phyloP scores from a whole-genome alignment of 2,113 vertebrate species.

The Chaetorhynchus papuensis region DNA sequence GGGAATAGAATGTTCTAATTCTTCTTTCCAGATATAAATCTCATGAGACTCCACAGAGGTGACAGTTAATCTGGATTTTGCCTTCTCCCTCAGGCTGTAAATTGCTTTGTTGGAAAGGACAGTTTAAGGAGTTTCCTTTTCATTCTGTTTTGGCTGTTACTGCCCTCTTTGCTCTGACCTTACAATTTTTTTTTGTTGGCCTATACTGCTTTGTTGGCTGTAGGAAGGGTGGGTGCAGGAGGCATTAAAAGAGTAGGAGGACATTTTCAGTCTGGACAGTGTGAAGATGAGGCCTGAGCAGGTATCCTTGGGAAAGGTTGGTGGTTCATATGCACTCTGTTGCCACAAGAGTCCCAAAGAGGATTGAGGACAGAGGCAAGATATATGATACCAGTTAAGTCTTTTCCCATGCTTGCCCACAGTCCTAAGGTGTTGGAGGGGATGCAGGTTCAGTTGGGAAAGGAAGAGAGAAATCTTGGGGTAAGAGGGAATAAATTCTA shows the following conservation, averaged over 20 bases:
- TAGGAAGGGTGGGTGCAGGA: not conserved
- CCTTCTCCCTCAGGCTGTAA: not conserved
- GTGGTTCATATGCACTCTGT: not conserved
- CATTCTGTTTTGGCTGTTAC: not conserved
- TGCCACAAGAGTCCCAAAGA: not conserved
- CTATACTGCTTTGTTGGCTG: not conserved
- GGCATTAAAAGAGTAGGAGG: not conserved
- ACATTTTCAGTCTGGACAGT: not conserved
- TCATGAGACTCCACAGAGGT: not conserved
- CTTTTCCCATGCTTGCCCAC: not conserved
- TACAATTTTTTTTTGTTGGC: not conserved
- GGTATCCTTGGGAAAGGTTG: not conserved
- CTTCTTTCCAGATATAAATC: not conserved
- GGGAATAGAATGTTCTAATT: not conserved
- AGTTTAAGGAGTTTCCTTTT: not conserved
- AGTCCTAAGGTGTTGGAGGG: not conserved
- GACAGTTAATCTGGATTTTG: not conserved
- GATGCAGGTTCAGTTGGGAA: not conserved
- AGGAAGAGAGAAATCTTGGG: not conserved
- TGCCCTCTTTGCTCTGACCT: not conserved
- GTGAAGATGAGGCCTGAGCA: not conserved
- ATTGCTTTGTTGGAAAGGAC: not conserved
- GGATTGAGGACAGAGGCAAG: not conserved
- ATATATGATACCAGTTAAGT: not conserved
- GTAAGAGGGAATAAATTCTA: not conserved